phyloP scores from a whole-genome alignment of 1,140 invertebrate species.

The Drosophila melanogaster region Release_6_plus_ISO1_MT NC_004354.4:19633501-19634000 shows the following conservation, averaged over 20 bases:
- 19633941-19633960: conserved; percentile 76
- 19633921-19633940: conserved; percentile 75
- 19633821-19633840: neutral
- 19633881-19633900: conserved; percentile 32
- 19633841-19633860: conserved; percentile 38
- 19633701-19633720: conserved; percentile 30
- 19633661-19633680: conserved; percentile 17
- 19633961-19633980: conserved; percentile 16
- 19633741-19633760: conserved; percentile 53
- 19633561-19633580: conserved; percentile 23
- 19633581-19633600: conserved; percentile 77
- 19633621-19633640: conserved; percentile 71
- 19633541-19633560: neutral
- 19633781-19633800: conserved; percentile 1
- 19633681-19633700: neutral
- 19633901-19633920: conserved; percentile 63
- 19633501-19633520: conserved; percentile 4
- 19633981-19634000: conserved; percentile 7
- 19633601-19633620: conserved; percentile 75
- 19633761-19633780: conserved; percentile 5
- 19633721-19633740: conserved; percentile 61
- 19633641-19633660: conserved; percentile 40
- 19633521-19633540: conserved; percentile 2
- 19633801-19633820: conserved; percentile 12
- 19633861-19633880: conserved; percentile 8